phyloP scores from a whole-genome alignment of 2,888 invertebrate genomes.

The Nomada ruficornis region DNA sequence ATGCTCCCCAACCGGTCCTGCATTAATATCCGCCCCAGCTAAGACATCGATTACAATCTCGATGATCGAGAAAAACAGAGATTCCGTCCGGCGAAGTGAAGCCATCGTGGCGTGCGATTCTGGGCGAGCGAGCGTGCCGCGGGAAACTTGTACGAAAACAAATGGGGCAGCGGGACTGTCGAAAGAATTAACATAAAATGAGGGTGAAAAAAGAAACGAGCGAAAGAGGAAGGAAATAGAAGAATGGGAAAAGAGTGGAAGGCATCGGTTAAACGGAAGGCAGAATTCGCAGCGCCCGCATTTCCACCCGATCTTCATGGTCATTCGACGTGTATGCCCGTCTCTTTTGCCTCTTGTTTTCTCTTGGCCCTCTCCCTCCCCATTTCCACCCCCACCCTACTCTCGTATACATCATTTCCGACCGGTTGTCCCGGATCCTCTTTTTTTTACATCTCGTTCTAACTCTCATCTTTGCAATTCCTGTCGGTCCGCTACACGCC shows the following conservation, averaged over 20 bases:
- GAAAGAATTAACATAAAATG: constrained; percentile 23
- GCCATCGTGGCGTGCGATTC: constrained; percentile 17
- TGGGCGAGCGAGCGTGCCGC: not conserved
- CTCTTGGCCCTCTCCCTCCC: constrained; percentile 8
- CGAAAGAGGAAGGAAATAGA: not conserved
- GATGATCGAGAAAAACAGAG: constrained; percentile 45
- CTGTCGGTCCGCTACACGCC: constrained; percentile 61
- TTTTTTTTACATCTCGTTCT: constrained; percentile 33
- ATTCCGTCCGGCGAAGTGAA: constrained; percentile 28
- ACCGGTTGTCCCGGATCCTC: constrained; percentile 37
- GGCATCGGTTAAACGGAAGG: constrained; percentile 15
- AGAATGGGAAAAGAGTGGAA: not conserved
- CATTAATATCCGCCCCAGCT: constrained; percentile 18
- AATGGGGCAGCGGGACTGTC: not conserved
- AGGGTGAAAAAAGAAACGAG: not conserved
- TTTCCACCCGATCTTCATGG: constrained; percentile 64
- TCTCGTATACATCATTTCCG: constrained; percentile 45
- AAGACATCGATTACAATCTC: constrained; percentile 22
- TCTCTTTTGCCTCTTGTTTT: constrained; percentile 43
- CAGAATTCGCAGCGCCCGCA: constrained; percentile 30
- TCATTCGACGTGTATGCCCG: constrained; percentile 64
- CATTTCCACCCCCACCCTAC: constrained; percentile 9
- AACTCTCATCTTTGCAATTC: constrained; percentile 53
- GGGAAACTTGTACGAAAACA: not conserved
- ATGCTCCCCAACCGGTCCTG: not conserved